Conservation (phyloP, 2,797 vertebrate genomes). For the Melanotaenia pygmaea region DNA sequence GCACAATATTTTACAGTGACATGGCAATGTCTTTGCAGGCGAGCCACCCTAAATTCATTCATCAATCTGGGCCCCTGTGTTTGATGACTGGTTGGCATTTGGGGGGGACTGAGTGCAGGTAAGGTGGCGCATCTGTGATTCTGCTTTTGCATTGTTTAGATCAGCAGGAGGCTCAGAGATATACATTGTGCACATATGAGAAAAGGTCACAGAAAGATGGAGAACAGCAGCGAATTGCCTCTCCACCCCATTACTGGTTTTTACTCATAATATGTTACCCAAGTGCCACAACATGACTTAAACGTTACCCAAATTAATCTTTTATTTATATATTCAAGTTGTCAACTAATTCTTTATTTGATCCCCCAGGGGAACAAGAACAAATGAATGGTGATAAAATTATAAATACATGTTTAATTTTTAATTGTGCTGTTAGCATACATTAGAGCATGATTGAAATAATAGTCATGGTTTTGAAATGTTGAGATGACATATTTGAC, state of each 20-base stretch:
- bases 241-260: constrained; percentile 74
- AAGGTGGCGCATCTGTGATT: constrained; percentile 74
- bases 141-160: constrained; percentile 78
- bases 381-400: neutral
- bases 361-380: constrained; percentile 7
- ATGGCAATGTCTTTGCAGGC: constrained; percentile 71
- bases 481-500: constrained; percentile 8
- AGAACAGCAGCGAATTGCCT: constrained; percentile 80
- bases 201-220: constrained; percentile 85
- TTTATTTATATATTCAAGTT: neutral
- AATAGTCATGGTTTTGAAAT: constrained; percentile 7
- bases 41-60: constrained; percentile 70
- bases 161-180: constrained; percentile 72
- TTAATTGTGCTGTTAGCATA: constrained; percentile 26
- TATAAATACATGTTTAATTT: constrained; percentile 24
- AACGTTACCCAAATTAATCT: constrained; percentile 43
- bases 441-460: constrained; percentile 13
- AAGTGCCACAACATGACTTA: constrained; percentile 50
- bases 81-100: constrained; percentile 78
- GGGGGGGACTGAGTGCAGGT: constrained; percentile 67
- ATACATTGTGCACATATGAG: constrained; percentile 79
- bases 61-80: constrained; percentile 72
- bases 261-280: constrained; percentile 59
- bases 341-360: constrained; percentile 26
- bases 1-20: constrained; percentile 74